phyloP scores from a whole-genome alignment of 2,113 vertebrate species.

The Dolichallabes microphthalmus region DNA sequence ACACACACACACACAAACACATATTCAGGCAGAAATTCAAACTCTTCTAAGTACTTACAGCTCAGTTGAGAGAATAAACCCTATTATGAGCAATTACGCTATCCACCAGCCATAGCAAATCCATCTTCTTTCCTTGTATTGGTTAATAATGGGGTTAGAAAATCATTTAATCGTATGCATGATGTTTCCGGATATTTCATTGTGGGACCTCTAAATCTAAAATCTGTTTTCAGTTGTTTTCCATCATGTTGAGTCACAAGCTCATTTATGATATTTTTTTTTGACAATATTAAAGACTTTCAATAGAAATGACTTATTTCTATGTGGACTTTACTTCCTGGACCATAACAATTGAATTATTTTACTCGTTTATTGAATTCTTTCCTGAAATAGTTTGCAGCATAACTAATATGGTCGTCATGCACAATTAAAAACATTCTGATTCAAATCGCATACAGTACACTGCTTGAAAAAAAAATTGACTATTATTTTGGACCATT shows the following conservation, averaged over 20 bases:
- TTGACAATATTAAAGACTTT: constrained; percentile 14
- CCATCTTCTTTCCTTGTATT: constrained; percentile 66
- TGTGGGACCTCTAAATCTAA: constrained; percentile 57
- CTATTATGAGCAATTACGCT: constrained; percentile 69
- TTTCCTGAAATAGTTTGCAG: constrained; percentile 15
- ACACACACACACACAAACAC: constrained; percentile 48
- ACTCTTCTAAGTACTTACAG: constrained; percentile 65
- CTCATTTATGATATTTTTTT: constrained; percentile 48
- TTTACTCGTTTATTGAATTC: neutral
- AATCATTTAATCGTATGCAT: constrained; percentile 65
- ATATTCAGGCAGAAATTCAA: constrained; percentile 53
- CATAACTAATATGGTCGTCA: constrained; percentile 8
- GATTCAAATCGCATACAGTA: neutral
- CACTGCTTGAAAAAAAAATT: neutral
- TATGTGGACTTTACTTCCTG: constrained; percentile 22
- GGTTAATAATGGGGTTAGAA: constrained; percentile 62
- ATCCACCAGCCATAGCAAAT: constrained; percentile 65
- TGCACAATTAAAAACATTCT: constrained; percentile 7
- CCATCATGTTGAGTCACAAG: constrained; percentile 38
- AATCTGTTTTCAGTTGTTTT: constrained; percentile 59
- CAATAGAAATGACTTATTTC: constrained; percentile 25
- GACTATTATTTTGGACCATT: neutral
- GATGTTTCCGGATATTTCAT: constrained; percentile 64
- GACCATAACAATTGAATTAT: constrained; percentile 24
- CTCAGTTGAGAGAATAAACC: constrained; percentile 68